Evolutionary conservation across 2,888 invertebrate genomes (phyloP), one percentile per base, ranked within the genome.

Genomic region (Tetranychus truncatus): DNA sequence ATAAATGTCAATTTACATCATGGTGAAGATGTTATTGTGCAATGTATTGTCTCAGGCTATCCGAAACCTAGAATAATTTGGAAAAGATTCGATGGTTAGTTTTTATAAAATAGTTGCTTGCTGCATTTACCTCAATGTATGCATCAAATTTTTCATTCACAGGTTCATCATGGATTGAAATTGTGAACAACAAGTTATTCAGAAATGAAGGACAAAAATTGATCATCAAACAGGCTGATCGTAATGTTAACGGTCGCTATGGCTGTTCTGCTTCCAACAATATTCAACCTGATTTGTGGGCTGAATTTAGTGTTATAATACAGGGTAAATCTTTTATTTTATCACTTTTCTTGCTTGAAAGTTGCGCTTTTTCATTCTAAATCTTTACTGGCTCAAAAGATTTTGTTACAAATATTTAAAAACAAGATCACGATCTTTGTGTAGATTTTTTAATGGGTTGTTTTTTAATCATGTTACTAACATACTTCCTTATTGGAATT

Each of bases 31-130:
- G 8, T 9, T 55, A 55, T 55, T 55, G 9, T 55, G 1, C 9
- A 55, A 79, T 55, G 55, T 15, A 15, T 15, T 55, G 55, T 15
- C 15, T 55, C 55, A 15, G 55, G 55, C 15, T 55, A 55, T 55
- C 55, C 55, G 2, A 55, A 55, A 55, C 55, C 55, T 3, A 55
- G 11, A 55, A 55, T 55, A 55, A 15, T 15, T 15, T 55, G 55
- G 55, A 55, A 55, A 55, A 15, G 9, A 55, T 15, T 55, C 1
- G 15, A 55, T 15, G 55, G 55, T 55, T 55, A 2, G 55, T 55
- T 55, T 55, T 15, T 3, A 1, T 15, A 55, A 55, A 55, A 7
- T 15, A 55, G 15, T 9, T 7, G 2, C 6, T 55, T 1, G 7
- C 15, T 7, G 6, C 7, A 55, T 15, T 55, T 55, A 34, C 34